Conservation (phyloP, 2,888 invertebrate genomes). For the Protonemura montana region DNA sequence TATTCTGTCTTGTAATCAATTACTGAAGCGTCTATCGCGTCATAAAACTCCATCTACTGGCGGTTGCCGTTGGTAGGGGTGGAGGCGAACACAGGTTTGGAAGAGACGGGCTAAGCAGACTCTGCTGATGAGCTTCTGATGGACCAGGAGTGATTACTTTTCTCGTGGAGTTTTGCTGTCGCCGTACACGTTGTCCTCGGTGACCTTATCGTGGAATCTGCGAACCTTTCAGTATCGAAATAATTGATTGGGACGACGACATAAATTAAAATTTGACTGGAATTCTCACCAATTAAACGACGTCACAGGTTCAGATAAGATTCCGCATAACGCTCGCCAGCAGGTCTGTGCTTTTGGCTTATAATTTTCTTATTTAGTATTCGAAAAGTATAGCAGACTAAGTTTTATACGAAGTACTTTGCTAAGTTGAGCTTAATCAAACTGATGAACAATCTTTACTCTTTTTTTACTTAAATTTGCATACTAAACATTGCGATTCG, state of each 20-base stretch:
- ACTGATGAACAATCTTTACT: background rate
- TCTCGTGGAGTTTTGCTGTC: background rate
- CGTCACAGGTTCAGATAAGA: background rate
- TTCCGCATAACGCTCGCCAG: background rate
- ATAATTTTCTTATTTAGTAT: background rate
- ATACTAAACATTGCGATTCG: conserved; percentile 1
- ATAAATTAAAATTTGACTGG: background rate
- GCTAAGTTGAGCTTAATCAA: background rate
- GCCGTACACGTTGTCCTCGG: background rate
- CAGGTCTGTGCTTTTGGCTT: background rate
- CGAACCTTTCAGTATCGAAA: background rate
- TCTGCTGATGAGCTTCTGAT: conserved; percentile 39
- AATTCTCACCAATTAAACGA: background rate
- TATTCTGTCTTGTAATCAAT: conserved; percentile 37
- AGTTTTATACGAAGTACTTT: background rate
- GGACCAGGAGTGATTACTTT: conserved; percentile 17
- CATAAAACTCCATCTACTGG: conserved; percentile 33
- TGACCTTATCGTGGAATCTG: background rate
- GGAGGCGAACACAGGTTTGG: background rate
- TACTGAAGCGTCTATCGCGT: conserved; percentile 38
- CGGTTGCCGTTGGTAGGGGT: background rate
- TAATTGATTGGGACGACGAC: background rate
- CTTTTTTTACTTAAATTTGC: background rate
- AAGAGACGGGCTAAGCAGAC: background rate
- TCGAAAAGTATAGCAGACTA: background rate